Percentiles rank a stretch among this genome's conserved stretches.
These are phyloP conservation scores for Falcunculus frontatus DNA, from an alignment of 2,113 vertebrate genomes.

Conservation along the genomic window DNA sequence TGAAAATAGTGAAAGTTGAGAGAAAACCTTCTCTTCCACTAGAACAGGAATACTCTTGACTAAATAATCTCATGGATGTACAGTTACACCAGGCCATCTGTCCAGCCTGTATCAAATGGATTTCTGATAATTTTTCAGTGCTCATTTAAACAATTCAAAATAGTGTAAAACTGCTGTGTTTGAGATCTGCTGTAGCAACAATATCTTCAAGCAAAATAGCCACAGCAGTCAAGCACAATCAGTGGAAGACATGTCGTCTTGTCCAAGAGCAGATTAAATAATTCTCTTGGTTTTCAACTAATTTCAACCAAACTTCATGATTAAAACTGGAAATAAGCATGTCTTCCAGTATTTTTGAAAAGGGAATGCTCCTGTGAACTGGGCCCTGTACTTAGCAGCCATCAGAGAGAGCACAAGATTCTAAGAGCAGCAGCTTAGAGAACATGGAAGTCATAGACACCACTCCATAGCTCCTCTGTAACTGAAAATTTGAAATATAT, in stretches of 20 bases:
- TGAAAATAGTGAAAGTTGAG: background rate
- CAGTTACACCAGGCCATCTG: background rate
- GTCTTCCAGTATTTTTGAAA: background rate
- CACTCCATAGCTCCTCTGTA: background rate
- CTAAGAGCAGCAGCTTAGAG: background rate
- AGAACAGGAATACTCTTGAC: background rate
- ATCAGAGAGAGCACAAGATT: background rate
- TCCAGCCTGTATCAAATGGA: background rate
- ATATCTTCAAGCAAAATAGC: background rate
- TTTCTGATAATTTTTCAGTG: background rate
- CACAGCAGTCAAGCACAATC: background rate
- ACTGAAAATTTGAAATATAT: background rate
- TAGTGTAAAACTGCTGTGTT: background rate
- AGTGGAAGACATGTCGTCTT: background rate
- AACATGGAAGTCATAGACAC: background rate
- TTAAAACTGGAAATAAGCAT: background rate
- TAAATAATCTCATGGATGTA: background rate
- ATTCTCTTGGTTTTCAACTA: background rate
- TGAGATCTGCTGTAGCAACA: background rate
- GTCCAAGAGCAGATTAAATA: background rate
- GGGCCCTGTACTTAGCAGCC: background rate
- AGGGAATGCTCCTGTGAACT: background rate
- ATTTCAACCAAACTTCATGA: background rate
- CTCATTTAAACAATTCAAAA: background rate
- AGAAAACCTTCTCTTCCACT: background rate